These are phyloP conservation scores for Pachyuromys duprasi DNA, from an alignment of 2,797 vertebrate species.

Conservation along the genomic window DNA sequence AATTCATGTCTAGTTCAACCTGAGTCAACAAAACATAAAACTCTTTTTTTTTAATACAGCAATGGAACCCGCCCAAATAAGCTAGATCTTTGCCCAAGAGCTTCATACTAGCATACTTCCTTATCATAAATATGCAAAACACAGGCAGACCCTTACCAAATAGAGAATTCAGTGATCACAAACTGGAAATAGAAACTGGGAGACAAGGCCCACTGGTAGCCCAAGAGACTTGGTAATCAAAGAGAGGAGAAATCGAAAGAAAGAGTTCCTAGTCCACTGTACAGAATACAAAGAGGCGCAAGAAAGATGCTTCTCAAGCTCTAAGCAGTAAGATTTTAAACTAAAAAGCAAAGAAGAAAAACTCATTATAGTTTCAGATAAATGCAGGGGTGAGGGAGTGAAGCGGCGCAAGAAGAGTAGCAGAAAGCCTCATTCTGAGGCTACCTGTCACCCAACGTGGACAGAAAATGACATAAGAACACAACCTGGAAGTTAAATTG, in stretches of 20 bases:
- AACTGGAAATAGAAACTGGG: conserved; percentile 86
- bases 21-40: conserved; percentile 77
- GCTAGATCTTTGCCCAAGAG: conserved; percentile 80
- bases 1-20: conserved; percentile 73
- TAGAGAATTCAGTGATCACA: conserved; percentile 85
- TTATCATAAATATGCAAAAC: conserved; percentile 84
- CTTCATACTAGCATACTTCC: conserved; percentile 85
- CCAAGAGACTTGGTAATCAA: conserved; percentile 85
- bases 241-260: conserved; percentile 86
- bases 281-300: conserved; percentile 84
- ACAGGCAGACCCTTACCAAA: conserved; percentile 86
- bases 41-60: conserved; percentile 71
- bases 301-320: conserved; percentile 85
- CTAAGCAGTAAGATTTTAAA: conserved; percentile 86
- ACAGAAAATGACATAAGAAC: conserved; percentile 59
- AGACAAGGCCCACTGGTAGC: conserved; percentile 85
- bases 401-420: conserved; percentile 71
- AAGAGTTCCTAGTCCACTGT: conserved; percentile 85
- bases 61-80: conserved; percentile 76
- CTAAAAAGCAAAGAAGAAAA: conserved; percentile 86
- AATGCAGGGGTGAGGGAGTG: conserved; percentile 74
- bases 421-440: conserved; percentile 67
- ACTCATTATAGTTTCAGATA: conserved; percentile 84
- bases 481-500: conserved; percentile 50
- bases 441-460: conserved; percentile 52